Evolutionary conservation across 1,140 invertebrate genomes (phyloP).

Genomic region (Phocides pigmalion): DNA sequence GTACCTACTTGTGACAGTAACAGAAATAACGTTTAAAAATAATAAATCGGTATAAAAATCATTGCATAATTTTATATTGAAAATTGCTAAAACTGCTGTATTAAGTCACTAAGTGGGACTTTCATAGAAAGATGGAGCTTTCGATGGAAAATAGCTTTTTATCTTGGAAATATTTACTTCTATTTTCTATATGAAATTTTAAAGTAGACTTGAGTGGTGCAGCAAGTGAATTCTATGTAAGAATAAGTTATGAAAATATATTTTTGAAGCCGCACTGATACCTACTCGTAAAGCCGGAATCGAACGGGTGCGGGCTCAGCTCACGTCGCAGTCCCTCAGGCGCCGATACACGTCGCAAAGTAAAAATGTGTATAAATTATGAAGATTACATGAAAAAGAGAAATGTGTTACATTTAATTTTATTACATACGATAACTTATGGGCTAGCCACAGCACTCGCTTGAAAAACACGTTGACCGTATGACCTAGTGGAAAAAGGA

Average conservation of each 20-base stretch:
- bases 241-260: background rate
- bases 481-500: constrained; percentile 28
- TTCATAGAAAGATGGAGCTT: no score
- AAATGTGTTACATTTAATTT: constrained; percentile 84
- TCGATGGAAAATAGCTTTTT: no score
- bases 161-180: no score
- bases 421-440: constrained; percentile 83
- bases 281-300: background rate
- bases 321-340: constrained; percentile 44
- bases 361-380: constrained; percentile 83
- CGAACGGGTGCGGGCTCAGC: constrained; percentile 7
- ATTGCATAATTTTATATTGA: no score
- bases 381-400: constrained; percentile 83
- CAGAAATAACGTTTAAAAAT: no score
- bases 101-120: no score
- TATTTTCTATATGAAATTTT: no score
- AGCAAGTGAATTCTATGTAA: background rate
- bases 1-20: background rate
- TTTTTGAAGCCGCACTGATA: background rate
- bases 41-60: background rate
- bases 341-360: constrained; percentile 70
- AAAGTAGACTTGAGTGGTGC: no score
- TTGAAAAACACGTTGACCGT: constrained; percentile 73
- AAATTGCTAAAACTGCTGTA: no score
- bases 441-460: constrained; percentile 74